A percentile compares a stretch with the other conserved stretches of the same genome.
These are phyloP conservation scores for Limosa lapponica DNA, from an alignment of 2,797 vertebrate species.

Conservation along the genomic window DNA sequence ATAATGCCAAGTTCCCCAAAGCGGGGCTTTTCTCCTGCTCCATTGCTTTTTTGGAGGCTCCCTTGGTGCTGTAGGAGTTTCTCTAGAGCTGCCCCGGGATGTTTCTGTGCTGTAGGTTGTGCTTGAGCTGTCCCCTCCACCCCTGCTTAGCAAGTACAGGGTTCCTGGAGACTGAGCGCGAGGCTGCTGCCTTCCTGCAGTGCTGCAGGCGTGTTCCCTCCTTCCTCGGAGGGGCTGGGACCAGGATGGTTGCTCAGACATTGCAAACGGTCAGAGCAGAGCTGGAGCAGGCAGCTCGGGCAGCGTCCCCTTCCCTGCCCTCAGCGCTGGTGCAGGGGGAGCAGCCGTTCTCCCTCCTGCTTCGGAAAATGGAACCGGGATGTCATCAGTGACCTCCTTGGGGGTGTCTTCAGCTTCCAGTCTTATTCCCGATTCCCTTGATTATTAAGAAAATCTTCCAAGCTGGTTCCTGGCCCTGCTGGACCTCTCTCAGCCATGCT, in stretches of 20 bases:
- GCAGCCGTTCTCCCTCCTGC: background rate
- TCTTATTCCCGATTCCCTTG: background rate
- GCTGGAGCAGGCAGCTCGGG: background rate
- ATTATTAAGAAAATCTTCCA: background rate
- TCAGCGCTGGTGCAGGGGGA: background rate
- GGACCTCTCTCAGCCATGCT: accelerated
- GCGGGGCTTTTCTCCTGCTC: background rate
- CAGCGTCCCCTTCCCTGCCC: background rate
- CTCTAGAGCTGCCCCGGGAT: background rate
- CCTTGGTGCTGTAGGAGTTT: background rate
- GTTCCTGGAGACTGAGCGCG: background rate
- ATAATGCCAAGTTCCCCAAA: background rate
- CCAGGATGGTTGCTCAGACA: accelerated
- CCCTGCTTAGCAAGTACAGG: background rate
- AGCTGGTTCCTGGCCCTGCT: background rate
- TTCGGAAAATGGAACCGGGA: background rate
- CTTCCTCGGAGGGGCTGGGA: background rate
- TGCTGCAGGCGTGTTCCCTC: background rate
- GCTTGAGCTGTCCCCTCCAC: background rate
- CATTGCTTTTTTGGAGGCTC: background rate
- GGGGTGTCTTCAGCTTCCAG: background rate
- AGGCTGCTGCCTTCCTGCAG: background rate
- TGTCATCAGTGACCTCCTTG: background rate
- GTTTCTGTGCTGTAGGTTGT: background rate
- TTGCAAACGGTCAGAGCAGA: background rate